phyloP scores from a whole-genome alignment of 2,888 invertebrate genomes.

The Eupithecia inturbata region DNA sequence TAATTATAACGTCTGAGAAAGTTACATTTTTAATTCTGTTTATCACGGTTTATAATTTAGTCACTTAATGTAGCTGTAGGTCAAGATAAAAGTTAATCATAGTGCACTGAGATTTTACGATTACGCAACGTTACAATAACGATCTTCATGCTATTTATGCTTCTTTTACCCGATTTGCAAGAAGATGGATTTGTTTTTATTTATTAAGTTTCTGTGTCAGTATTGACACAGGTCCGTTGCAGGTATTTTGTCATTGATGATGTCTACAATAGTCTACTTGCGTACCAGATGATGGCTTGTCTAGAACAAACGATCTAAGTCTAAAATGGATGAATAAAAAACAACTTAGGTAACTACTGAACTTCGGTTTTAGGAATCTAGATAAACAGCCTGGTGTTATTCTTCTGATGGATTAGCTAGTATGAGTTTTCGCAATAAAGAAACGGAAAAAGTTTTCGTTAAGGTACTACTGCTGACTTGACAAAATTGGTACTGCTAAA shows the following conservation, averaged over 20 bases:
- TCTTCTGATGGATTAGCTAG: too few species aligned
- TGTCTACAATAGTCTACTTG: neutral
- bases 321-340: too few species aligned
- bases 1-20: neutral
- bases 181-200: neutral
- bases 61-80: slow-evolving; percentile 33
- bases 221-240: neutral
- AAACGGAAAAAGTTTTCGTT: too few species aligned
- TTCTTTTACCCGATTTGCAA: neutral
- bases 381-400: too few species aligned
- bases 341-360: too few species aligned
- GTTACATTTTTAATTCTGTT: neutral
- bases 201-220: neutral
- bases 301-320: too few species aligned
- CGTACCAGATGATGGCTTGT: neutral
- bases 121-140: slow-evolving; percentile 29
- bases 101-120: slow-evolving; percentile 37
- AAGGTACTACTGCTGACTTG: too few species aligned
- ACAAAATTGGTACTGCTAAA: too few species aligned
- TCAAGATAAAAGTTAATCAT: slow-evolving; percentile 34
- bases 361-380: too few species aligned
- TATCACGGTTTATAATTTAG: neutral
- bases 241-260: neutral
- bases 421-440: too few species aligned
- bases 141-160: slow-evolving; percentile 12